Evolutionary conservation across 1,140 invertebrate species (phyloP), one percentile per base, ranked within the genome.

Genomic region (Papilio aristodemus): DNA sequence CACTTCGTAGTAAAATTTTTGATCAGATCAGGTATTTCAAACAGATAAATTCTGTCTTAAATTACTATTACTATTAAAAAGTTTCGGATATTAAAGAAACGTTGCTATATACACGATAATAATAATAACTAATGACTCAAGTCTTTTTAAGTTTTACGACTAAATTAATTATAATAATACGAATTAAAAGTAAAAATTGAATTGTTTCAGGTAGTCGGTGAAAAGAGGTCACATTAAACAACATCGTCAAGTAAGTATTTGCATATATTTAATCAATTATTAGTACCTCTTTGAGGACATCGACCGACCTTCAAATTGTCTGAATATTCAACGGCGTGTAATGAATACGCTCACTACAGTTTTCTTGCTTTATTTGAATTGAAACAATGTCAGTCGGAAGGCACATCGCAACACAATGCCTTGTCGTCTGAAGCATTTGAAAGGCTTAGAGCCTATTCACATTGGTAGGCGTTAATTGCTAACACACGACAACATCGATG

Each of bases 271-370:
- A 62, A 62, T 36, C 36, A 38, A 14, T 62, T 36, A 62, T 8
- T 38, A 5, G 13, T 50, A 69, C 17, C 19, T 58, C 58, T 59
- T 54, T 57, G 50, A 70, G 63, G 69, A 71, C 63, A 71, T 46
- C 63, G 69, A 57, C 68, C 69, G 69, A 71, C 69, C 69, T 71
- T 71, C 69, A 50, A 63, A 38, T 67, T 5, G 22, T 41, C 39
- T 71, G 54, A 71, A 71, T 71, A 71, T 71, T 71, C 69, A 71
- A 59, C 58, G n/a, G 14, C n/a, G 25, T 10, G 54, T 58, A 66
- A 43, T 57, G 57, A 59, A 59, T 70, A 58, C 58, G 50, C 13
- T 27, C 36, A 39, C 11, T 27, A 60, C 62, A 59, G 43, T 22
- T 17, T 62, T 36, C 59, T 38, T 39, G 36, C 59, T 62, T 19